phyloP scores from a whole-genome alignment of 2,888 invertebrate species.

The Baronia brevicornis region DNA sequence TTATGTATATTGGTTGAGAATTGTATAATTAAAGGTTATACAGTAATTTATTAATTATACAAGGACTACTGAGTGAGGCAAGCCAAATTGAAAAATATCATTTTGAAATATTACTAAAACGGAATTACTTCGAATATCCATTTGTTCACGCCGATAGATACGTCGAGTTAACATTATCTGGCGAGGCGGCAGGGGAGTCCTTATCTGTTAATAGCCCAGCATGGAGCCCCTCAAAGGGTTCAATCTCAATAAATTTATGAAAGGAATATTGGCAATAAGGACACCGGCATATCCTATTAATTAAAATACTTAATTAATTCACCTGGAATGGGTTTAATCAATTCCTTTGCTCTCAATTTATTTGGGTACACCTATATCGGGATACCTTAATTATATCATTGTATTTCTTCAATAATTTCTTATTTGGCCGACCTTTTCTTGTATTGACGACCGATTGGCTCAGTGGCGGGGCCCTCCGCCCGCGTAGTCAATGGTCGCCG shows the following conservation, averaged over 20 bases:
- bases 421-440: too few species aligned
- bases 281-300: conserved; percentile 72
- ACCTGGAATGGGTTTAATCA: conserved; percentile 75
- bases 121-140: conserved; percentile 14
- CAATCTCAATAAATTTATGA: conserved; percentile 75
- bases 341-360: conserved; percentile 69
- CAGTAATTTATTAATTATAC: too few species aligned
- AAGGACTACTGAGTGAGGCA: too few species aligned
- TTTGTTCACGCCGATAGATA: conserved; percentile 13
- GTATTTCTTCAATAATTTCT: conserved; percentile 19
- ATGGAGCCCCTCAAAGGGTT: conserved; percentile 55
- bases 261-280: conserved; percentile 75
- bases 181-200: conserved; percentile 29
- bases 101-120: too few species aligned
- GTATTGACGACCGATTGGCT: too few species aligned
- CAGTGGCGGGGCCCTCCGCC: too few species aligned
- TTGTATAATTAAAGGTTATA: too few species aligned
- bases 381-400: conserved; percentile 30
- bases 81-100: too few species aligned
- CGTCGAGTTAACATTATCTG: conserved; percentile 42
- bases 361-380: conserved; percentile 55
- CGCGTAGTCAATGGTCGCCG: too few species aligned
- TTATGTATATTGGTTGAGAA: too few species aligned
- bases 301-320: conserved; percentile 76
- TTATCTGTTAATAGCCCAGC: conserved; percentile 55